Conservation (phyloP, 92 coral and sea anemone species). For the Parazoanthus atlanticus region DNA sequence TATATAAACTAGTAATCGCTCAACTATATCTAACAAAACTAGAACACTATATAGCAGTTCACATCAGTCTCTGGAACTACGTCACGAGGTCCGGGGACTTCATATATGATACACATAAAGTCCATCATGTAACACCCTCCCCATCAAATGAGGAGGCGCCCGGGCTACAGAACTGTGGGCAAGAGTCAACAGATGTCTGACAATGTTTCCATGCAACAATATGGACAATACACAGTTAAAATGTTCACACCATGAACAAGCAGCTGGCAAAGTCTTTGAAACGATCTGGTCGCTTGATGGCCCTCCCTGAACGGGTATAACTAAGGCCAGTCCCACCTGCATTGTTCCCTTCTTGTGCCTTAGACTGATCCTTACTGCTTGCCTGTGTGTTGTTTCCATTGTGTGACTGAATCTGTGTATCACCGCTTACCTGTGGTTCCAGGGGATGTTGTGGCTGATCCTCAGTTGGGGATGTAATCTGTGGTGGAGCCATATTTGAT, state of each 20-base stretch:
- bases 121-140: slow-evolving; percentile 3
- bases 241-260: neutral
- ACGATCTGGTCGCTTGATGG: slow-evolving; percentile 6
- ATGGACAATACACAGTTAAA: no score
- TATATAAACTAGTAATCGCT: no score
- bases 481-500: neutral
- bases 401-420: neutral
- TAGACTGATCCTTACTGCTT: neutral
- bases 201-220: neutral
- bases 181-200: neutral
- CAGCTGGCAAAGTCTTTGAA: slow-evolving; percentile 16
- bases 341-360: slow-evolving; percentile 9
- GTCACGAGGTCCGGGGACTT: slow-evolving; percentile 17
- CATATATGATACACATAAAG: neutral
- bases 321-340: slow-evolving; percentile 3
- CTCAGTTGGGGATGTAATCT: neutral
- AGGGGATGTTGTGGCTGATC: neutral
- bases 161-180: neutral
- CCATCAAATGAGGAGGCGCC: neutral
- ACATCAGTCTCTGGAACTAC: no score
- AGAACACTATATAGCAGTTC: no score
- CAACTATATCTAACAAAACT: no score
- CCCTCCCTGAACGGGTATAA: neutral
- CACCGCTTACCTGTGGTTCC: neutral
- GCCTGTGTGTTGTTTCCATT: neutral